Conservation (phyloP, 2,113 vertebrate species). For the Ceyx melanurus region DNA sequence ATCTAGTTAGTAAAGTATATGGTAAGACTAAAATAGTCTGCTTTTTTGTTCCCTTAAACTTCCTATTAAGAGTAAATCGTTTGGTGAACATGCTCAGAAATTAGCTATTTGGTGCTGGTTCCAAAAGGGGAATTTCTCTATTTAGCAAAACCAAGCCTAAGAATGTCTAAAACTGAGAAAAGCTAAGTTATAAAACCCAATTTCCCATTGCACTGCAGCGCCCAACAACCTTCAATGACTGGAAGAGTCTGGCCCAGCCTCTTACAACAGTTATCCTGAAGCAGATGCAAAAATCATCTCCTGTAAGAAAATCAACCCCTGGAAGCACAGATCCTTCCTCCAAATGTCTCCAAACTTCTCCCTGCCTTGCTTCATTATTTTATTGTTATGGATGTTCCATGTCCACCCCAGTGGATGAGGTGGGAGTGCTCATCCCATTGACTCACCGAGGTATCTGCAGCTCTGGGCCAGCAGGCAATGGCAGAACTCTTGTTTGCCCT, state of each 20-base stretch:
- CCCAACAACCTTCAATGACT: background rate
- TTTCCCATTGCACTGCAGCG: background rate
- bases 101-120: background rate
- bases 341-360: background rate
- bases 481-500: background rate
- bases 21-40: background rate
- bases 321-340: background rate
- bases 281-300: background rate
- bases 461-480: background rate
- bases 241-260: background rate
- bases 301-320: background rate
- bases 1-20: background rate
- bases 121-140: conserved; percentile 34
- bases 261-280: background rate
- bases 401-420: background rate
- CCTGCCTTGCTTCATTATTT: accelerated
- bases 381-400: background rate
- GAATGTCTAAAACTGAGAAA: background rate
- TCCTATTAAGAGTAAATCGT: background rate
- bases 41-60: background rate
- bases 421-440: background rate
- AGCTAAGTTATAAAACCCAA: background rate
- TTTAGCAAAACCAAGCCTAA: conserved; percentile 34
- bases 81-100: conserved; percentile 9
- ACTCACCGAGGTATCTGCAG: background rate